Conservation (phyloP, 2,888 invertebrate genomes). For the Marronus borbonicus region DNA sequence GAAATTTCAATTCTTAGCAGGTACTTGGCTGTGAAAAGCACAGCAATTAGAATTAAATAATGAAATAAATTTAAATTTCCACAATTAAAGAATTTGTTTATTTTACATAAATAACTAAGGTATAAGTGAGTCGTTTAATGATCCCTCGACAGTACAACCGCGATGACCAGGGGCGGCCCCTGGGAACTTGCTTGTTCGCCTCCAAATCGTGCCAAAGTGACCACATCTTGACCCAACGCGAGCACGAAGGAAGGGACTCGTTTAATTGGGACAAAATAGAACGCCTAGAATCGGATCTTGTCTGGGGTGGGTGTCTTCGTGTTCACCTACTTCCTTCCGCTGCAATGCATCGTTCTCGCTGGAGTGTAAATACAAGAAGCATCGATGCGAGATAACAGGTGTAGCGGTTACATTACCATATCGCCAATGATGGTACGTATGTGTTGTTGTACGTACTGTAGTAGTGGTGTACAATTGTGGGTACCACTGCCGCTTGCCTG, state of each 20-base stretch:
- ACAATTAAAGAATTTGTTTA: no score
- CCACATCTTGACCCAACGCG: slow-evolving; percentile 37
- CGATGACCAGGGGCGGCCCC: neutral
- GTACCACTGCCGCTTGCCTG: slow-evolving; percentile 52
- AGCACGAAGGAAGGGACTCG: neutral
- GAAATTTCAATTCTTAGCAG: no score
- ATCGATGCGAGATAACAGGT: slow-evolving; percentile 61
- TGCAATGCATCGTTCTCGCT: neutral
- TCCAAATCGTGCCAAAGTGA: slow-evolving; percentile 38
- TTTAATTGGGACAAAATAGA: neutral
- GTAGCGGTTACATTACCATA: slow-evolving; percentile 55
- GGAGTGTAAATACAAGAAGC: slow-evolving; percentile 46
- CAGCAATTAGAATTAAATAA: no score
- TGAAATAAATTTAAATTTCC: no score
- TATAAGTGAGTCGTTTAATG: no score
- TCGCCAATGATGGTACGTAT: neutral
- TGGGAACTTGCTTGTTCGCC: slow-evolving; percentile 35
- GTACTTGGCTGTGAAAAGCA: no score
- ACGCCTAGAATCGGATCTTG: neutral
- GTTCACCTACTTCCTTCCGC: neutral
- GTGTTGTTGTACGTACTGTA: neutral
- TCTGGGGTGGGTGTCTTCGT: neutral
- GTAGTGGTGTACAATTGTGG: neutral
- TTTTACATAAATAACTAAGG: no score
- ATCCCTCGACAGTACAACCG: neutral